A percentile compares a stretch with the other conserved stretches of the same genome.
Evolutionary conservation across 37 sponge, comb jelly and placozoan species (phyloP).

Genomic region (Diacarnus erythraeanus): DNA sequence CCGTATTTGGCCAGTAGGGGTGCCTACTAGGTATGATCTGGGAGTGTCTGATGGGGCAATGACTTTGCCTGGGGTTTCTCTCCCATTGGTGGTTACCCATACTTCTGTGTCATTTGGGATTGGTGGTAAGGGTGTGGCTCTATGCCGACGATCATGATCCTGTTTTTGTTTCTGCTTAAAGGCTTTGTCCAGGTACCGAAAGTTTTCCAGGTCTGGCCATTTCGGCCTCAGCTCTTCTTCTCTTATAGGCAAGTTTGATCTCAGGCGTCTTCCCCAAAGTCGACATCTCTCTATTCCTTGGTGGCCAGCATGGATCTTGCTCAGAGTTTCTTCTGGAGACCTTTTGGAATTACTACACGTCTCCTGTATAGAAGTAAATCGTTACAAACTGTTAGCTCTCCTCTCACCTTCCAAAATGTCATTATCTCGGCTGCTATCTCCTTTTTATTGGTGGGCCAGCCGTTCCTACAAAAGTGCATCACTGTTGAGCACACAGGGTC

Average conservation of each 20-base stretch:
- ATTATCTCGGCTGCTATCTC: not conserved
- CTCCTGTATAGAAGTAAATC: not conserved
- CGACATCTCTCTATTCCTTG: constrained; percentile 32
- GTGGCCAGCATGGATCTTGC: constrained; percentile 50
- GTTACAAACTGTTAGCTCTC: constrained; percentile 3
- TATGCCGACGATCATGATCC: not conserved
- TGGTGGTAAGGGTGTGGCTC: not conserved
- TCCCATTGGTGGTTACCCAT: not conserved
- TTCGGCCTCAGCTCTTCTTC: constrained; percentile 2
- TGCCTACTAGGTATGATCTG: no score
- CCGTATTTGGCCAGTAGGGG: no score
- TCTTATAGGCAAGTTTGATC: not conserved
- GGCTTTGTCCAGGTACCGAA: not conserved
- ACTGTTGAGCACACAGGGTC: constrained; percentile 9
- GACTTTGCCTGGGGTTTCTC: not conserved
- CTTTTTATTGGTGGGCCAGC: constrained; percentile 18
- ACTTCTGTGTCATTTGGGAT: not conserved
- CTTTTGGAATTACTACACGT: constrained; percentile 33
- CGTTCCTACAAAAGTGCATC: constrained; percentile 1
- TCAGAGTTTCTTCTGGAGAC: constrained; percentile 11
- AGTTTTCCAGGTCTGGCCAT: not conserved
- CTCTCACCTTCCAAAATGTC: constrained; percentile 21
- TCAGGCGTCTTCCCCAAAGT: not conserved
- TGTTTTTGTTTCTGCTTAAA: not conserved
- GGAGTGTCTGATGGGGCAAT: no score